Conservation (phyloP, 2,113 vertebrate species). For the Solenodon paradoxus region DNA sequence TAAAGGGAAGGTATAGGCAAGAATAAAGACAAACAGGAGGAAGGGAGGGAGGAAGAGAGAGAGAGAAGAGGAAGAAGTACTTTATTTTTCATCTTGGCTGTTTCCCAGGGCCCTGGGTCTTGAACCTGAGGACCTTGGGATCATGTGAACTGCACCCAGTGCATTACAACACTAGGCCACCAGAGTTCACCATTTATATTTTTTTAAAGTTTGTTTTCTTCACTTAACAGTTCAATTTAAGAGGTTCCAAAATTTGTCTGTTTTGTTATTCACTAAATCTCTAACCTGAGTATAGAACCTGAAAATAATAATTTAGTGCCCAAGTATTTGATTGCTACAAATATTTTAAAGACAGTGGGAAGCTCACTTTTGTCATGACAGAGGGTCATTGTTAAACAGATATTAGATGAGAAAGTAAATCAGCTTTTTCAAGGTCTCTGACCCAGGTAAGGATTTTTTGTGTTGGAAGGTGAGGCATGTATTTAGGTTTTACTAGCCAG, state of each 20-base stretch:
- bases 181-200: too few relatives aligned
- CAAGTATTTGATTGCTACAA: background rate
- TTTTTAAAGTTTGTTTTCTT: background rate
- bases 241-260: too few relatives aligned
- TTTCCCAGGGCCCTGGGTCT: too few relatives aligned
- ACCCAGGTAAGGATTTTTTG: background rate
- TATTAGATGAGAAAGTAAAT: background rate
- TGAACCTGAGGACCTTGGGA: too few relatives aligned
- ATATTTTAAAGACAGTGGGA: background rate
- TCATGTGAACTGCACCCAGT: too few relatives aligned
- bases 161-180: too few relatives aligned
- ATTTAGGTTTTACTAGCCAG: background rate
- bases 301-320: background rate
- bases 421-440: background rate
- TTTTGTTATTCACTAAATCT: background rate
- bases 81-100: too few relatives aligned
- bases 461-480: background rate
- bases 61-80: too few relatives aligned
- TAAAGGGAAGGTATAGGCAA: too few relatives aligned
- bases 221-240: background rate
- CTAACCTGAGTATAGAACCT: background rate
- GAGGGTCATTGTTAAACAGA: background rate
- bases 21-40: too few relatives aligned
- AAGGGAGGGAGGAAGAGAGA: too few relatives aligned
- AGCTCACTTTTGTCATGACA: background rate